Conservation (phyloP, 2,888 invertebrate genomes). For the Nephrotoma guestfalica region DNA sequence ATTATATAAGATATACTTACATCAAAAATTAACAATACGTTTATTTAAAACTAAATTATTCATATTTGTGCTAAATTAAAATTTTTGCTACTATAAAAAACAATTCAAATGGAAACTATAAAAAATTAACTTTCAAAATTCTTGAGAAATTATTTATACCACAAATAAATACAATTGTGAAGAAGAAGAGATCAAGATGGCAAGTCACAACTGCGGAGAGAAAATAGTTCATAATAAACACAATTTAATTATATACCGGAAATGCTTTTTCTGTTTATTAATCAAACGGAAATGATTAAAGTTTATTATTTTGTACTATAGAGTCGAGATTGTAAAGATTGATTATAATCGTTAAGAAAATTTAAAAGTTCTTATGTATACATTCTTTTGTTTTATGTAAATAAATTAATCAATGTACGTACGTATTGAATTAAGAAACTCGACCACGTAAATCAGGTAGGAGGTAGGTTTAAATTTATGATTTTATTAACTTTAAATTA, state of each 20-base stretch:
- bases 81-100: background rate
- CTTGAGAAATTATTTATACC: background rate
- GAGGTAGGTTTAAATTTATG: background rate
- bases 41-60: background rate
- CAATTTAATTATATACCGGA: background rate
- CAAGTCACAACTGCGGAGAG: background rate
- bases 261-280: background rate
- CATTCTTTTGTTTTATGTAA: background rate
- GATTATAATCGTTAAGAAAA: background rate
- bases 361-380: background rate
- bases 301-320: background rate
- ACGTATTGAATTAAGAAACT: background rate
- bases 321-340: background rate
- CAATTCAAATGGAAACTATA: background rate
- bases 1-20: background rate
- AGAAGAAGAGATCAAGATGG: background rate
- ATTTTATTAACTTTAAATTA: background rate
- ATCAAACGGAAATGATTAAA: background rate
- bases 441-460: background rate
- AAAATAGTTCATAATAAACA: background rate
- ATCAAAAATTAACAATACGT: background rate
- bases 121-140: background rate
- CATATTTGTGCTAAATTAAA: background rate
- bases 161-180: background rate
- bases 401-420: background rate